Evolutionary conservation across 2,797 vertebrate species (phyloP), one percentile per base, ranked within the genome.

Genomic region (Hoplostethus atlanticus): DNA sequence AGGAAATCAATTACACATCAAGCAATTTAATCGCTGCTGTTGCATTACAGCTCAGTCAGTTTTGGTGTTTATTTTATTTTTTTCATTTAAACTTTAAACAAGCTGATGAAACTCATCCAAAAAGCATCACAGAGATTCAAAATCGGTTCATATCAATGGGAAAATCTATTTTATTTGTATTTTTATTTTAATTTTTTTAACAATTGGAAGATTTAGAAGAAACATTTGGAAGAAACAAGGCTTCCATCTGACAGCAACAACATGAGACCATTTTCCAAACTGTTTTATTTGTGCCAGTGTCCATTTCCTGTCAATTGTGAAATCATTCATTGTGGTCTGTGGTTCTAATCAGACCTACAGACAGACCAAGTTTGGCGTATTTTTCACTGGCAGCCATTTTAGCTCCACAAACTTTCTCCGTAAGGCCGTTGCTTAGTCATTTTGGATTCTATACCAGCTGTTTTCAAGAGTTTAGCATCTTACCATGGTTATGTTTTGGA

Each of bases 361-460:
- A 36, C 52, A 52, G 40, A 36, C 12, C 31, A 1, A 16, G 44
- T 34, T 6, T 6, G 10, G 36, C 56, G 31, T 9, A 31, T 62
- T 58, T 36, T 69, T 65, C 13, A 44, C 21, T 65, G 38, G 54
- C 30, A 4, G 68, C 68, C 21, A 13, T 75, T 73, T 71, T 9
- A 58, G 11, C 55, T 52, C 36, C 60, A 36, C n/a, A 57, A 3
- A 31, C 36, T 76, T 68, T 30, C 69, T 51, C 51, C 61, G 8
- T n/a, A n/a, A n/a, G 50, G 56, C 50, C 54, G 34, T 31, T 52
- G 21, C 53, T 77, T 13, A 17, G 13, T 71, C 4, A 66, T 71
- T 60, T n/a, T 71, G 5, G 50, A 71, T 13, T 73, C 60, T 76
- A 38, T 56, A 71, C 55, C 79, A 80, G 66, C 52, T 65, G 47